Evolutionary conservation across 2,888 invertebrate species (phyloP).

Genomic region (Agrochola lota): DNA sequence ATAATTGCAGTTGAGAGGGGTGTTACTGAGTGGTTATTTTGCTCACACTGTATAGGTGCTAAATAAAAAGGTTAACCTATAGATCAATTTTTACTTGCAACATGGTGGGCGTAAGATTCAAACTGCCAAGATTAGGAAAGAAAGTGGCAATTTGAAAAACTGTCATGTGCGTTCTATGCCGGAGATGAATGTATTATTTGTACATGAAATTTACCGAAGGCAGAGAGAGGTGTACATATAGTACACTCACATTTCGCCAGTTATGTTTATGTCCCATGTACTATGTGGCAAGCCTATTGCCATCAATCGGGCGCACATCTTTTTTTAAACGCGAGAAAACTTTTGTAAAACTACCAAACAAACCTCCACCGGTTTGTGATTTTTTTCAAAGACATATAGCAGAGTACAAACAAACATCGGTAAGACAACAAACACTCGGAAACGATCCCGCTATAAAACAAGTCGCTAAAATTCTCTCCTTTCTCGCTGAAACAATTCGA

Average conservation of each 20-base stretch:
- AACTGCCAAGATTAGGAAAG: background rate
- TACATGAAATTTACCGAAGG: background rate
- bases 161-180: background rate
- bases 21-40: no score
- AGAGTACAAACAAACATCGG: background rate
- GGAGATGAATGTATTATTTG: background rate
- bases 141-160: background rate
- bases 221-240: no score
- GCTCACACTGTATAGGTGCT: no score
- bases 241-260: no score
- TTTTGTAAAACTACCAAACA: background rate
- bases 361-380: background rate
- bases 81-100: no score
- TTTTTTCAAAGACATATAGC: background rate
- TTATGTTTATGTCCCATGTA: no score
- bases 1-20: constrained; percentile 13
- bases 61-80: background rate
- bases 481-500: constrained; percentile 38
- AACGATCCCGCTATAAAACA: constrained; percentile 17
- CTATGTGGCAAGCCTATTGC: no score
- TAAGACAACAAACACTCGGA: background rate
- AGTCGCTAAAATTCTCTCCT: constrained; percentile 22
- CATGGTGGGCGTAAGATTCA: background rate
- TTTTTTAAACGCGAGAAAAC: no score
- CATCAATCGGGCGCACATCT: no score